A percentile compares a stretch with the other conserved stretches of the same genome.
These are phyloP conservation scores for Phrynocephalus forsythii DNA, from an alignment of 2,797 vertebrate genomes.

Conservation along the genomic window DNA sequence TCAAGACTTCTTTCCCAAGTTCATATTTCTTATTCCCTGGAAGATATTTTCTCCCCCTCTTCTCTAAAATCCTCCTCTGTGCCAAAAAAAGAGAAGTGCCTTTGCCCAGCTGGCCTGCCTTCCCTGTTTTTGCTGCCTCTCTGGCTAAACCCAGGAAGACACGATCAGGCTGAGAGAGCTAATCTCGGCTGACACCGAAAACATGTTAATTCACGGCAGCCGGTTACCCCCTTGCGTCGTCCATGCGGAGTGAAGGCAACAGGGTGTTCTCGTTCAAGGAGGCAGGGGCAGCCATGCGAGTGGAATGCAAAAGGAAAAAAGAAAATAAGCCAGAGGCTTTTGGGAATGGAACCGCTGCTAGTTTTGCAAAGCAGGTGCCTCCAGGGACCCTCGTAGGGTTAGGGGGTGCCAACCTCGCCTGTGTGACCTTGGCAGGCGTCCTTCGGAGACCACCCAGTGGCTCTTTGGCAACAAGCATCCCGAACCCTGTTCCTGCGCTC, in stretches of 20 bases:
- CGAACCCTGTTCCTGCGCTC: too few relatives aligned
- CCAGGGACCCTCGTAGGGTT: background rate
- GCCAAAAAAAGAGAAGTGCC: background rate
- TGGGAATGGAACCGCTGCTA: background rate
- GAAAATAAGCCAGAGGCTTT: fast-evolving
- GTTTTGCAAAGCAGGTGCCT: background rate
- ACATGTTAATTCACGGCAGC: background rate
- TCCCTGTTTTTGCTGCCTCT: background rate
- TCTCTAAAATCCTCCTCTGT: background rate
- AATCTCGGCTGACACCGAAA: constrained; percentile 6
- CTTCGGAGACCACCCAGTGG: background rate
- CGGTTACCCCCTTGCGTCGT: background rate
- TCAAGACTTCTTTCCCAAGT: background rate
- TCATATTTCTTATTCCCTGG: background rate
- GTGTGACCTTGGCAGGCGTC: background rate
- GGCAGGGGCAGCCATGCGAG: background rate
- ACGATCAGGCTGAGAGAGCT: background rate
- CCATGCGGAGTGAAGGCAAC: background rate
- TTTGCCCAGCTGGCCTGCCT: background rate
- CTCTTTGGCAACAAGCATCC: too few relatives aligned
- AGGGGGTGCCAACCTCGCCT: background rate
- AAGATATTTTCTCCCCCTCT: too few relatives aligned
- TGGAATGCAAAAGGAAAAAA: background rate
- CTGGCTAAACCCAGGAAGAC: background rate
- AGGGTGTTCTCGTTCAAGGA: background rate